Conservation (phyloP, 2,888 invertebrate genomes). For the Pycnomerus fuliginosus region DNA sequence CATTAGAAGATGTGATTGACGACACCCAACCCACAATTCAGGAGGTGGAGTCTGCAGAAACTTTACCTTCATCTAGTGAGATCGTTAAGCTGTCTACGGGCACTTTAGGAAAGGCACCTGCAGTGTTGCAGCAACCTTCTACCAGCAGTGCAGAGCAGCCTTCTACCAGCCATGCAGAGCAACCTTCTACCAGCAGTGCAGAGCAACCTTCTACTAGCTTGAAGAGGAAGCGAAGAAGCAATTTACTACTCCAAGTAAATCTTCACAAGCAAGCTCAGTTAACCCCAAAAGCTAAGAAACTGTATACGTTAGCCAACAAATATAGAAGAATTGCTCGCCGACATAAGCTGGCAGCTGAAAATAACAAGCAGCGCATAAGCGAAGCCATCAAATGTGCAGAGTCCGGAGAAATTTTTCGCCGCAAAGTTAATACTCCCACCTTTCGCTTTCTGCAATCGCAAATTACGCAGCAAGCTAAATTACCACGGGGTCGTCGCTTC, state of each 20-base stretch:
- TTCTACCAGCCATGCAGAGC: not conserved
- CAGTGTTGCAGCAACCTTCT: no score
- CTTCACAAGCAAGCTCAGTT: not conserved
- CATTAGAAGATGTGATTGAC: no score
- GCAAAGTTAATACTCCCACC: constrained; percentile 1
- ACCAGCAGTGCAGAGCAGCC: no score
- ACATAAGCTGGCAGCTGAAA: not conserved
- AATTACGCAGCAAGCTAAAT: constrained; percentile 1
- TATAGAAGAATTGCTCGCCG: not conserved
- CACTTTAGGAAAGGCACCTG: no score
- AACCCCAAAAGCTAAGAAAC: constrained; percentile 4
- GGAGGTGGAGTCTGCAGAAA: no score
- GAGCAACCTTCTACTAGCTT: not conserved
- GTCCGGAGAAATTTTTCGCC: not conserved
- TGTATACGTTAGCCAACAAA: not conserved
- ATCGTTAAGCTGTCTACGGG: no score
- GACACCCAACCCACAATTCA: no score
- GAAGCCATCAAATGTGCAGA: not conserved
- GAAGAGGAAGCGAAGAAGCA: not conserved
- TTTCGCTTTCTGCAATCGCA: constrained; percentile 1
- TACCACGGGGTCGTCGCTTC: constrained; percentile 11
- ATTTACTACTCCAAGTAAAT: not conserved
- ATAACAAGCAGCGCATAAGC: not conserved
- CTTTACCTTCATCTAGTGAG: no score
- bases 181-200: no score